Percentiles rank a stretch among this genome's conserved stretches.
phyloP scores from a whole-genome alignment of 2,888 invertebrate species.

The Cremastinae sp. region DNA sequence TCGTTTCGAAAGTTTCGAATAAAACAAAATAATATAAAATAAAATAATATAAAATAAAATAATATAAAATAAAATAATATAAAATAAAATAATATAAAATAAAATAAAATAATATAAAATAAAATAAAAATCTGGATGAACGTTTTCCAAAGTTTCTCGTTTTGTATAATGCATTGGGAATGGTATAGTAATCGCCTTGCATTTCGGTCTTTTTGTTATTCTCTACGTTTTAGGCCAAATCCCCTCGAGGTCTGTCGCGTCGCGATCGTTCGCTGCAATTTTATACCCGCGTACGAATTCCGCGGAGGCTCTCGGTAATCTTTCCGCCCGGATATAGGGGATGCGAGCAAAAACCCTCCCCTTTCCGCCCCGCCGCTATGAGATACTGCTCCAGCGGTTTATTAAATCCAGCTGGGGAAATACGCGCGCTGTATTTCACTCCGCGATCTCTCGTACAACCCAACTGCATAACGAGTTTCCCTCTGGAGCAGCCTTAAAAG shows the following conservation, averaged over 20 bases:
- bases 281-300: background rate
- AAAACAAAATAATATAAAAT: no score
- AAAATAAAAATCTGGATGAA: no score
- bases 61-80: no score
- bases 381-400: conserved; percentile 40
- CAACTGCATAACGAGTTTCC: conserved; percentile 32
- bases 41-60: no score
- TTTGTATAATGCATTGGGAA: background rate
- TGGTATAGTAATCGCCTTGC: no score
- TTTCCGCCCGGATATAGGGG: conserved; percentile 15
- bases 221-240: no score
- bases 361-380: conserved; percentile 32
- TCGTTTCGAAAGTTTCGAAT: background rate
- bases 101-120: no score
- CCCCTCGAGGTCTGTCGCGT: background rate
- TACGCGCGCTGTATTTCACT: background rate
- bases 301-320: conserved; percentile 41
- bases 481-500: no score
- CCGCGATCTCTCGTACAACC: background rate
- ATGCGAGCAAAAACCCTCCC: background rate
- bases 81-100: no score
- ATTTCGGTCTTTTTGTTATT: no score
- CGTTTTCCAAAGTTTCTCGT: no score
- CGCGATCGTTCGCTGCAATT: background rate
- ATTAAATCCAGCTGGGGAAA: conserved; percentile 44